A percentile compares a stretch with the other conserved stretches of the same genome.
Evolutionary conservation across 2,888 invertebrate species (phyloP).

Genomic region (Liposcelis brunnea): DNA sequence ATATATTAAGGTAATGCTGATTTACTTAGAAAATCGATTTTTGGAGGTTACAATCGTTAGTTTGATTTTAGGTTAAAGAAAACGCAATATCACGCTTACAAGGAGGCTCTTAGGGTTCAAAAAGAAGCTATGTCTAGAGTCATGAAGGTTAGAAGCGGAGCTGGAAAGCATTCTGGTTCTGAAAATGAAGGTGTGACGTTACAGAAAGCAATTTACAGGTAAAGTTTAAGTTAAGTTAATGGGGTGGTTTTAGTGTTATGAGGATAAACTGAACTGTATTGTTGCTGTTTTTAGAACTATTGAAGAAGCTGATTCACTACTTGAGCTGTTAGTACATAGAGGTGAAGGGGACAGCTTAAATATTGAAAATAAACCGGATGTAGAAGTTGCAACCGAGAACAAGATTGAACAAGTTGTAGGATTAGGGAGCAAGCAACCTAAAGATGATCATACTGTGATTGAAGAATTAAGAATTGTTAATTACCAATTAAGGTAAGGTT

Average conservation of each 20-base stretch:
- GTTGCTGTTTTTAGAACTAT: constrained; percentile 29
- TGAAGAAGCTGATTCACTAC: constrained; percentile 46
- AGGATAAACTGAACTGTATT: not conserved
- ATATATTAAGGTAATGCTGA: constrained; percentile 29
- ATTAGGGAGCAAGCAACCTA: constrained; percentile 34
- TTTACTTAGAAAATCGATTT: no score
- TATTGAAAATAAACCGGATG: constrained; percentile 17
- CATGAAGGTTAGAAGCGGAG: constrained; percentile 19
- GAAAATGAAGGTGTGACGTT: constrained; percentile 21
- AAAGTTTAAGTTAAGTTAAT: no score
- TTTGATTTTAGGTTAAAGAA: constrained; percentile 28
- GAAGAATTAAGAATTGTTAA: constrained; percentile 50
- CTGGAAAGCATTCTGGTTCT: constrained; percentile 17
- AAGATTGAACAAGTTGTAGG: constrained; percentile 17
- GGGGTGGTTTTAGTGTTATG: not conserved
- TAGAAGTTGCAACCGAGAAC: constrained; percentile 21
- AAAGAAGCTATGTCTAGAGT: constrained; percentile 18
- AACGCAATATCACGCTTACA: constrained; percentile 24
- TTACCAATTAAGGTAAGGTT: constrained; percentile 38
- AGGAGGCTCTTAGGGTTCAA: constrained; percentile 21
- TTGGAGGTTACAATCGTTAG: no score
- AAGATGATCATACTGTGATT: constrained; percentile 41
- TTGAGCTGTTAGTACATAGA: constrained; percentile 27
- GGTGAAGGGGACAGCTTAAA: constrained; percentile 16
- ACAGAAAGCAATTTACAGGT: constrained; percentile 33